A percentile compares a stretch with the other conserved stretches of the same genome.
Conservation (phyloP, 1,140 invertebrate genomes). For the Platorchestia sp. region DNA sequence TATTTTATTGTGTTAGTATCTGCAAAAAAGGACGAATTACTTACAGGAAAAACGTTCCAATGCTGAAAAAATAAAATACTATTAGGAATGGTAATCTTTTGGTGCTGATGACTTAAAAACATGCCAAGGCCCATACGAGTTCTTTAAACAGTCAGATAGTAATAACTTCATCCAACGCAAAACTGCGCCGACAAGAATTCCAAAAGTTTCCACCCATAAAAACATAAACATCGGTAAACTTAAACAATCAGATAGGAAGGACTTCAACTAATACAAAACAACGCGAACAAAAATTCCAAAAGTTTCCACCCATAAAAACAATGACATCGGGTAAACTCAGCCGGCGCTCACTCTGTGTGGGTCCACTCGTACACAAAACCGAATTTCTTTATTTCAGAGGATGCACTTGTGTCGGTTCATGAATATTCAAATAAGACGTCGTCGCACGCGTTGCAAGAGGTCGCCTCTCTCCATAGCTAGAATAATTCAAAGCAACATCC, state of each 20-base stretch:
- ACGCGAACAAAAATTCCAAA: not conserved
- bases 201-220: not conserved
- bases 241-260: no score
- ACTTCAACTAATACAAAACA: no score
- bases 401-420: not conserved
- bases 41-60: no score
- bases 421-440: not conserved
- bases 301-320: not conserved
- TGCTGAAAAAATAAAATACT: no score
- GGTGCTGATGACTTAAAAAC: no score
- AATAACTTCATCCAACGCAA: no score
- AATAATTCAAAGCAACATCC: slow-evolving; percentile 9
- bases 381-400: not conserved
- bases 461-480: not conserved
- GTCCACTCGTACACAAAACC: not conserved
- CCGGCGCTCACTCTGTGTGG: not conserved
- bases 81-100: no score
- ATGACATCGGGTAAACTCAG: not conserved
- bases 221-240: not conserved
- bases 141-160: no score
- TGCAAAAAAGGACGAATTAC: no score
- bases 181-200: not conserved
- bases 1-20: no score
- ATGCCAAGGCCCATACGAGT: no score
- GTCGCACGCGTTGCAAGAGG: not conserved